Evolutionary conservation across 2,888 invertebrate species (phyloP), one percentile per base, ranked within the genome.

Genomic region (Acrocyrtus sp.): DNA sequence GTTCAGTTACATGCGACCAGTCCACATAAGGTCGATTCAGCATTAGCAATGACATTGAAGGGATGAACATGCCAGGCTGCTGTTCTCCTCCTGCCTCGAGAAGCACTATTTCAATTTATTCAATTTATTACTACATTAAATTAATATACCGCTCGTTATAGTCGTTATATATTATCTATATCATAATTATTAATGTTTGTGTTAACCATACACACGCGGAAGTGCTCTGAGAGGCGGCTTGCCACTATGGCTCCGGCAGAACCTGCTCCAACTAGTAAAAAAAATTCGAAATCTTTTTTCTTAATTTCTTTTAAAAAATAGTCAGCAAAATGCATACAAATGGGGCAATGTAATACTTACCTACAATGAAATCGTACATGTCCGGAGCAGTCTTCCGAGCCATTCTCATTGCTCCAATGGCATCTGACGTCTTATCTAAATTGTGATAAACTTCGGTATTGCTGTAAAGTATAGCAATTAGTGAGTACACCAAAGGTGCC

Each of bases 1-100:
- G 70, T 27, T 70, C 72, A 12, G 77, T 77, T 21, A 72, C 24
- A 54, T 74, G 69, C 17, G 57, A 54, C 77, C 77, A 77, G 54
- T 77, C 77, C 34, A 75, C 17, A 50, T 70, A 43, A 26, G 77
- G 77, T 50, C 66, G 65, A 45, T 75, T 73, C 5, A 75, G 47
- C 15, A 77, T 15, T 15, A 75, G 41, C 3, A 77, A 48, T n/a
- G 77, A 69, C 22, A 73, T 61, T 26, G 75, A 60, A 1, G 77
- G 77, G n/a, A 77, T 54, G 17, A 43, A 51, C 3, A 47, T 61
- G 0, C 69, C 72, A 10, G 69, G 61, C 24, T 56, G 56, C 15
- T 53, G 60, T 56, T 76, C 73, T 3, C 73, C 76, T 2, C 73
- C 73, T 15, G 70, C 73, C 48, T 76, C 76, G 0, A 76, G 41